A percentile compares a stretch with the other conserved stretches of the same genome.
These are phyloP conservation scores for Passer domesticus DNA, from an alignment of 2,113 vertebrate genomes.

Conservation along the genomic window DNA sequence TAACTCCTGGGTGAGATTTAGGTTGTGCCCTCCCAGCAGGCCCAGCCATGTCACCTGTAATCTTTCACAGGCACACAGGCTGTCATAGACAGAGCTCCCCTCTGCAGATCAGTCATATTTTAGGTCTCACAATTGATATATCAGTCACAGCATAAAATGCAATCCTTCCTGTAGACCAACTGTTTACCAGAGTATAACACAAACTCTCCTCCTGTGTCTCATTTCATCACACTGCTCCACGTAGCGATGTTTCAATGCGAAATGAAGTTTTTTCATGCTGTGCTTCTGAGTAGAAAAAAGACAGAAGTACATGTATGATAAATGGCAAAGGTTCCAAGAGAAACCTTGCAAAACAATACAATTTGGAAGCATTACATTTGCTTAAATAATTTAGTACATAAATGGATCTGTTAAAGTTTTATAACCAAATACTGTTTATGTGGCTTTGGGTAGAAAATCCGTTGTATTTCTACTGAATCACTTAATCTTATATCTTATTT, in stretches of 20 bases:
- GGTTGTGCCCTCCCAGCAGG: conserved; percentile 72
- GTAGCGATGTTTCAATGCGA: conserved; percentile 87
- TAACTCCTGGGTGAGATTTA: conserved; percentile 63
- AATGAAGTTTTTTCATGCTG: conserved; percentile 92
- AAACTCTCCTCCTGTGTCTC: conserved; percentile 85
- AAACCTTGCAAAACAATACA: conserved; percentile 83
- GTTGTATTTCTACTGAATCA: conserved; percentile 51
- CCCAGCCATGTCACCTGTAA: conserved; percentile 69
- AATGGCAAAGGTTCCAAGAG: conserved; percentile 79
- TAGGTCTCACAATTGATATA: conserved; percentile 84
- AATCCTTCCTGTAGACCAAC: conserved; percentile 83
- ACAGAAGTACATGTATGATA: conserved; percentile 82
- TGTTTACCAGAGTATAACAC: conserved; percentile 85
- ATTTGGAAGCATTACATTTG: conserved; percentile 81
- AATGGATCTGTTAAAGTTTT: conserved; percentile 87
- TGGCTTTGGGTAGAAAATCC: conserved; percentile 41
- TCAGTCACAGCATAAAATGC: conserved; percentile 86
- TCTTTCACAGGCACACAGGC: conserved; percentile 78
- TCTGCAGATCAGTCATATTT: conserved; percentile 83
- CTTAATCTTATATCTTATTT: conserved; percentile 60
- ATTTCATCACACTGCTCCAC: conserved; percentile 88
- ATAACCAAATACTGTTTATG: conserved; percentile 82
- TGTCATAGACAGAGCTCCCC: conserved; percentile 76
- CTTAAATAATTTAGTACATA: conserved; percentile 88
- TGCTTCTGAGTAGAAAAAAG: conserved; percentile 86